Conservation (phyloP, 2,113 vertebrate genomes). For the Xenopus borealis region DNA sequence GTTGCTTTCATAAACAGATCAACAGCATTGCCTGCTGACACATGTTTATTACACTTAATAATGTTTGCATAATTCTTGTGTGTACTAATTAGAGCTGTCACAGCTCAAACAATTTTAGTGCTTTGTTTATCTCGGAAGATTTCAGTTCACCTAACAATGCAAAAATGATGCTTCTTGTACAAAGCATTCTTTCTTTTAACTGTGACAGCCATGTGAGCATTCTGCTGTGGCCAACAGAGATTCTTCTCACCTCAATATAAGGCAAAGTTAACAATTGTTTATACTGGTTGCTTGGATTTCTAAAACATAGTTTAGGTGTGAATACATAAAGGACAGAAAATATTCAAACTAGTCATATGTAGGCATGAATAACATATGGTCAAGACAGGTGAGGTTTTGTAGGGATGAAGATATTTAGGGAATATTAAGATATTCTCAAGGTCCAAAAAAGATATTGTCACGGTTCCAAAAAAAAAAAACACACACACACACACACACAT, state of each 20-base stretch:
- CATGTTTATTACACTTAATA: slow-evolving; percentile 73
- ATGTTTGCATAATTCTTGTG: slow-evolving; percentile 69
- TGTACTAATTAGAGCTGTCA: slow-evolving; percentile 67
- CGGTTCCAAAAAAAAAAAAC: too few species aligned
- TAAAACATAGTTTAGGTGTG: not conserved
- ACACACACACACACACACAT: too few species aligned
- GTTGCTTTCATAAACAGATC: slow-evolving; percentile 61
- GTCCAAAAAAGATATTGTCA: too few species aligned
- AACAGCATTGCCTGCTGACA: slow-evolving; percentile 61
- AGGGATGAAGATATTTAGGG: not conserved
- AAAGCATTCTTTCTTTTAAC: slow-evolving; percentile 4
- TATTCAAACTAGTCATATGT: not conserved
- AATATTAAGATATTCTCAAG: not conserved
- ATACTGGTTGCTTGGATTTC: slow-evolving; percentile 11
- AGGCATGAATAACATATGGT: not conserved
- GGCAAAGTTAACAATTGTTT: slow-evolving; percentile 13
- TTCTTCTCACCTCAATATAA: slow-evolving; percentile 10
- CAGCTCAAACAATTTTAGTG: slow-evolving; percentile 52
- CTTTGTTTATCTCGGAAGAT: slow-evolving; percentile 56
- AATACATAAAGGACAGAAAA: not conserved
- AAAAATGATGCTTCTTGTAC: slow-evolving; percentile 12
- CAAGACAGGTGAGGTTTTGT: not conserved
- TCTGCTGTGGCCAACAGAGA: slow-evolving; percentile 8
- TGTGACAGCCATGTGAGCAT: slow-evolving; percentile 13
- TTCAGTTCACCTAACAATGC: slow-evolving; percentile 36